Conservation (phyloP, 2,113 vertebrate species). For the Gadus macrocephalus region DNA sequence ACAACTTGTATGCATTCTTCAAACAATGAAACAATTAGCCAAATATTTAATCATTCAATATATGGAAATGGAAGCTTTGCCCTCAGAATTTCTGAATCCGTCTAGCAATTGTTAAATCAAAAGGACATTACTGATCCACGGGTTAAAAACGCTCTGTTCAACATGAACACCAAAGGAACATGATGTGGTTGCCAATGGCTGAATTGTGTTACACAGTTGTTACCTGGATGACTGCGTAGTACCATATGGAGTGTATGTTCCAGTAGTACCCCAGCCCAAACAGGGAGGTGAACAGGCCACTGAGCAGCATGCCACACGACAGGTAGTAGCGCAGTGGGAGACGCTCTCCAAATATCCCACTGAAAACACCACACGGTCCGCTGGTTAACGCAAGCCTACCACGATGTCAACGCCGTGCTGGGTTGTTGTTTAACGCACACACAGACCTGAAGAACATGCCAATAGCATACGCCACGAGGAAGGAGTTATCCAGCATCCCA, state of each 20-base stretch:
- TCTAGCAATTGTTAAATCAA: too few species aligned
- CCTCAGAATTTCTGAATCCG: too few species aligned
- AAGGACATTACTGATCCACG: too few species aligned
- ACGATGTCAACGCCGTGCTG: neutral
- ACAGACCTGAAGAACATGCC: constrained; percentile 96
- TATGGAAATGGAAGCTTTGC: neutral
- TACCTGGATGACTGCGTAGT: constrained; percentile 90
- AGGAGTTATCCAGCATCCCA: constrained; percentile 88
- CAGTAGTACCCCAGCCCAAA: constrained; percentile 91
- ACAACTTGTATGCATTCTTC: neutral
- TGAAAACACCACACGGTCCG: neutral
- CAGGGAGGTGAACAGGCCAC: constrained; percentile 85
- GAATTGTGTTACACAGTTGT: neutral
- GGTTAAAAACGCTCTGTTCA: too few species aligned
- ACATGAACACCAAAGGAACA: too few species aligned
- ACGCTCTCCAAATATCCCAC: constrained; percentile 83
- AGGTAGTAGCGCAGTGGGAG: constrained; percentile 94
- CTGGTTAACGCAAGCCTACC: neutral
- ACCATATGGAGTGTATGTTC: constrained; percentile 87
- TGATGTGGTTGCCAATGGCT: neutral
- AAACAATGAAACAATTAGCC: neutral
- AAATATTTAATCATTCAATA: neutral
- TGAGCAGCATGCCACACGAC: constrained; percentile 84
- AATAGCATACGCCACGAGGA: constrained; percentile 91
- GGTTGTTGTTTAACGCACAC: neutral